A percentile compares a stretch with the other conserved stretches of the same genome.
Conservation (phyloP, 2,113 vertebrate species). For the Pitta sordida region DNA sequence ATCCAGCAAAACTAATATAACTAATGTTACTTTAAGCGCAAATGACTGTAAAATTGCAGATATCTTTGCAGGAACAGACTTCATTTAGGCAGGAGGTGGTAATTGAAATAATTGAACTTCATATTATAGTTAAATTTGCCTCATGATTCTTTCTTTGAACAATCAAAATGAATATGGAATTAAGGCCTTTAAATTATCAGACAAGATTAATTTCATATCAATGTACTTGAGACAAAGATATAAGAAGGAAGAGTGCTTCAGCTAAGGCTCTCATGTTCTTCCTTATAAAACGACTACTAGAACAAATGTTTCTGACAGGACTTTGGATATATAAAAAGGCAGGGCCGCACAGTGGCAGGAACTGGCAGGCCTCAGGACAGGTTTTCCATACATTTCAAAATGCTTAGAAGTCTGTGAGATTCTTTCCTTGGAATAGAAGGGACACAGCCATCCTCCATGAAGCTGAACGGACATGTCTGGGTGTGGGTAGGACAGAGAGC, state of each 20-base stretch:
- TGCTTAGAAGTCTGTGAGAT: not conserved
- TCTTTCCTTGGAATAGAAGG: not conserved
- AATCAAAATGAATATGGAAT: conserved; percentile 60
- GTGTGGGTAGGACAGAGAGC: fast-evolving
- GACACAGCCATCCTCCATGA: not conserved
- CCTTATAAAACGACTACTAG: not conserved
- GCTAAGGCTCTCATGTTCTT: not conserved
- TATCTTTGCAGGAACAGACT: conserved; percentile 58
- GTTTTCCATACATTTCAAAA: not conserved
- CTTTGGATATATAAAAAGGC: not conserved
- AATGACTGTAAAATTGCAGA: conserved; percentile 67
- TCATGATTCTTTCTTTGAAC: conserved; percentile 52
- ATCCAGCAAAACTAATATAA: conserved; percentile 57
- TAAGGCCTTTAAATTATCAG: conserved; percentile 62
- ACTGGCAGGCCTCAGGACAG: too few relatives aligned
- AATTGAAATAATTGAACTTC: conserved; percentile 75
- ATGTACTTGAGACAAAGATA: not conserved
- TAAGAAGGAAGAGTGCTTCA: not conserved
- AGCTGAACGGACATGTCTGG: not conserved
- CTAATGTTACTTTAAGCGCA: conserved; percentile 67
- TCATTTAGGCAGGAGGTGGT: conserved; percentile 68
- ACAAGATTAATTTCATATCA: conserved; percentile 33
- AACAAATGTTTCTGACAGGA: not conserved
- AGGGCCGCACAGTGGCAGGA: not conserved
- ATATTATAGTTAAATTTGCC: conserved; percentile 59